phyloP scores from a whole-genome alignment of 2,113 vertebrate species.

The Scolopax mira region DNA sequence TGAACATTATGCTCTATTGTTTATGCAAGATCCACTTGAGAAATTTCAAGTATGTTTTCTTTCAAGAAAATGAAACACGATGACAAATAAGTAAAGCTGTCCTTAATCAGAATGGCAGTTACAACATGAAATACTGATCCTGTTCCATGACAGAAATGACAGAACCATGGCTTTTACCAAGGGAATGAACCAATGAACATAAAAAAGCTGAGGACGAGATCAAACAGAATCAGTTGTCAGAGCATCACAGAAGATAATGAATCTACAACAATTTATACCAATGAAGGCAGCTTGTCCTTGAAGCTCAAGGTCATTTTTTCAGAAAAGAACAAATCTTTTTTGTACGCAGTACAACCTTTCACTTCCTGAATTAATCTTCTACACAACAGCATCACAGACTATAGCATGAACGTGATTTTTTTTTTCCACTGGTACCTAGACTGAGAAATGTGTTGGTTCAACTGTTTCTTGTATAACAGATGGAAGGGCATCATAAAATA shows the following conservation, averaged over 20 bases:
- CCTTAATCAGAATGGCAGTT: background rate
- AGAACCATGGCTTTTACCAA: background rate
- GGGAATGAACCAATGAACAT: background rate
- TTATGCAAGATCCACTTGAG: background rate
- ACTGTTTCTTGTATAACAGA: conserved; percentile 13
- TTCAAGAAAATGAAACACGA: background rate
- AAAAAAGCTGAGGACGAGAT: background rate
- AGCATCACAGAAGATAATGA: background rate
- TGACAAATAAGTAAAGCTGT: background rate
- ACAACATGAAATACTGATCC: background rate
- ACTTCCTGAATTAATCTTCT: background rate
- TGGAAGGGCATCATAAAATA: conserved; percentile 7
- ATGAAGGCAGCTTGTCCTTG: background rate
- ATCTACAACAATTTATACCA: background rate
- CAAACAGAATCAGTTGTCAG: background rate
- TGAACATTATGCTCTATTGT: background rate
- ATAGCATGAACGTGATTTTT: background rate
- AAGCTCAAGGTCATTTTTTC: background rate
- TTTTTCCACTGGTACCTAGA: background rate
- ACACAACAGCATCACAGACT: background rate
- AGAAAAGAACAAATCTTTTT: background rate
- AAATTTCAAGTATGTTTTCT: background rate
- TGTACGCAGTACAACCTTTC: background rate
- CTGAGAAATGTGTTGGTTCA: background rate
- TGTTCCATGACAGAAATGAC: background rate